Evolutionary conservation across 1,140 invertebrate genomes (phyloP).

Genomic region (Drosophila leontia): DNA sequence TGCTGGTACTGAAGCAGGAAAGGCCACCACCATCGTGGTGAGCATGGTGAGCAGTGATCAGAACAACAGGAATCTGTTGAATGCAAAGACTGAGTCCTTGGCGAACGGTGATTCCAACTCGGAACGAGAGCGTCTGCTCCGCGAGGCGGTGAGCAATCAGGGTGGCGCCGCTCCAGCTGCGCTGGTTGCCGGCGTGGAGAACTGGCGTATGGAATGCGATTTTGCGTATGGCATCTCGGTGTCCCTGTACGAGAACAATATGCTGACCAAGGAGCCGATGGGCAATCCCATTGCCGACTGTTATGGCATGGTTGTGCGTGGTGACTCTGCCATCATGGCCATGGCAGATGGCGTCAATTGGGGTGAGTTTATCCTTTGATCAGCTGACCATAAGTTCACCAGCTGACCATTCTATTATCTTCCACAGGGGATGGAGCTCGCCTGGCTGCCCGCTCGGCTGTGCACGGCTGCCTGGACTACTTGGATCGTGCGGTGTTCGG

Average conservation of each 20-base stretch:
- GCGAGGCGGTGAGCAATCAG: conserved; percentile 79
- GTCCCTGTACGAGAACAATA: conserved; percentile 92
- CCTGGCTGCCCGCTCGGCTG: conserved; percentile 94
- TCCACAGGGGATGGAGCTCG: conserved; percentile 91
- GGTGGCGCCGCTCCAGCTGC: conserved; percentile 34
- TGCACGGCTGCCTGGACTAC: conserved; percentile 94
- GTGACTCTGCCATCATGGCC: conserved; percentile 92
- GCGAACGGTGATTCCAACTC: conserved; percentile 38
- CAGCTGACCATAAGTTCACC: neutral
- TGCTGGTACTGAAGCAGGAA: conserved; percentile 23
- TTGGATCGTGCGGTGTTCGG: conserved; percentile 92
- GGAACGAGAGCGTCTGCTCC: conserved; percentile 71
- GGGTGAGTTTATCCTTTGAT: conserved; percentile 87
- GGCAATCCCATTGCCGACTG: conserved; percentile 96
- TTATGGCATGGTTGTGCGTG: conserved; percentile 92
- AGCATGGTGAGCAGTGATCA: conserved; percentile 80
- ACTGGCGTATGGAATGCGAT: conserved; percentile 89
- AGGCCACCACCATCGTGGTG: conserved; percentile 74
- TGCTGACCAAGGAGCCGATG: conserved; percentile 90
- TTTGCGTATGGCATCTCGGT: conserved; percentile 90
- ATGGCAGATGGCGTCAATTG: conserved; percentile 97
- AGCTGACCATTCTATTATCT: neutral
- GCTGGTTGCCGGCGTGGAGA: conserved; percentile 88
- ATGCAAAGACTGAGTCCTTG: conserved; percentile 68
- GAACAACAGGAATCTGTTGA: conserved; percentile 80